phyloP scores from a whole-genome alignment of 2,113 vertebrate species.

The Ammodytes marinus region DNA sequence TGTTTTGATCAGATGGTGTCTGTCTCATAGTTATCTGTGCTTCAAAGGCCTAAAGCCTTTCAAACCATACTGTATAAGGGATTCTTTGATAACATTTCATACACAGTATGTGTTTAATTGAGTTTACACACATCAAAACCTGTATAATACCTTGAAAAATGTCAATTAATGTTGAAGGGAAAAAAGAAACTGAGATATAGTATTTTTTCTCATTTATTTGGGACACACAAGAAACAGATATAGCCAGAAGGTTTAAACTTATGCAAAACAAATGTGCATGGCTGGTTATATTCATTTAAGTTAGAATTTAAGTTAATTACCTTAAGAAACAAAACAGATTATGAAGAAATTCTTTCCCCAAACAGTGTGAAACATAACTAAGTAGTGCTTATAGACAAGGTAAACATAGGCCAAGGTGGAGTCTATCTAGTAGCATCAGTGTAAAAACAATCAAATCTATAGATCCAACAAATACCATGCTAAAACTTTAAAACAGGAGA shows the following conservation, averaged over 20 bases:
- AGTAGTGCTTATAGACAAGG: neutral
- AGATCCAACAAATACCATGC: neutral
- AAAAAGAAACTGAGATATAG: too few species aligned
- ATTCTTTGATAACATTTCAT: too few species aligned
- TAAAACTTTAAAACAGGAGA: neutral
- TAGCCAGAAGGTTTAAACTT: too few species aligned
- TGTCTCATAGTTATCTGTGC: neutral
- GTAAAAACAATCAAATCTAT: neutral
- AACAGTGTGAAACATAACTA: neutral
- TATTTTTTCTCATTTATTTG: too few species aligned
- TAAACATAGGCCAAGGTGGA: neutral
- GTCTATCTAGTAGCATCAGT: fast-evolving
- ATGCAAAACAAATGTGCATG: too few species aligned
- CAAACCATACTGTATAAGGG: too few species aligned
- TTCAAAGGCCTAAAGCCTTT: too few species aligned
- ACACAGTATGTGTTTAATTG: too few species aligned
- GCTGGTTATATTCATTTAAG: neutral
- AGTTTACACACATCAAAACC: too few species aligned
- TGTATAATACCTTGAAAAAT: too few species aligned
- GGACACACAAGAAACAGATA: too few species aligned
- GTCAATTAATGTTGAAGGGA: too few species aligned
- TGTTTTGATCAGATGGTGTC: neutral
- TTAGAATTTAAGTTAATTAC: neutral
- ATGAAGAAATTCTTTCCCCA: neutral
- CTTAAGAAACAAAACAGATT: neutral